phyloP scores from a whole-genome alignment of 35 echinoderm and acorn worm species.

The Apostichopus japonicus region DNA sequence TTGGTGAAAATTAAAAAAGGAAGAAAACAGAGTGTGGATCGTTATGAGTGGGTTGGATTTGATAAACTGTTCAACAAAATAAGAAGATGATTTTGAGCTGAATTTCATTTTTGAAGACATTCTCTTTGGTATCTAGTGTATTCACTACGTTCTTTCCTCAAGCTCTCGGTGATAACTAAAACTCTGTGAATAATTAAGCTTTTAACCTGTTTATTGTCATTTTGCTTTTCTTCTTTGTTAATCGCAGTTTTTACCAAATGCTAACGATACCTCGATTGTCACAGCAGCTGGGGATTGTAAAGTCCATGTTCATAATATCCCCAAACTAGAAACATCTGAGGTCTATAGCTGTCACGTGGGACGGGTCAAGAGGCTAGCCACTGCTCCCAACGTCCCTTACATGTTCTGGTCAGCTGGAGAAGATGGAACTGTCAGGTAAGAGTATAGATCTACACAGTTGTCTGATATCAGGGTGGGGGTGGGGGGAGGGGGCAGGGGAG shows the following conservation, averaged over 20 bases:
- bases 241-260: conserved; percentile 90
- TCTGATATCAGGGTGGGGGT: background rate
- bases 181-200: too few relatives aligned
- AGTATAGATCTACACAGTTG: background rate
- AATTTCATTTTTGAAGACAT: too few relatives aligned
- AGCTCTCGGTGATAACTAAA: too few relatives aligned
- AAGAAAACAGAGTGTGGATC: too few relatives aligned
- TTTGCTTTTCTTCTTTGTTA: background rate
- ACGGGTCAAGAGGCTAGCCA: conserved; percentile 85
- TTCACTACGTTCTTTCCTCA: too few relatives aligned
- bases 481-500: background rate
- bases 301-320: conserved; percentile 87
- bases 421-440: conserved; percentile 92
- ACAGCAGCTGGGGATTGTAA: conserved; percentile 93
- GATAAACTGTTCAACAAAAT: too few relatives aligned
- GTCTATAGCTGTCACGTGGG: conserved; percentile 96
- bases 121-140: too few relatives aligned
- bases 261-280: conserved; percentile 82
- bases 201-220: too few relatives aligned
- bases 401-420: conserved; percentile 99
- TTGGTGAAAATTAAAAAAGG: too few relatives aligned
- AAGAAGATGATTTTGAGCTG: too few relatives aligned
- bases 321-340: conserved; percentile 78
- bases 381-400: conserved; percentile 86
- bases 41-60: too few relatives aligned